A percentile compares a stretch with the other conserved stretches of the same genome.
phyloP scores from a whole-genome alignment of 2,113 vertebrate genomes.

The Willisornis vidua region DNA sequence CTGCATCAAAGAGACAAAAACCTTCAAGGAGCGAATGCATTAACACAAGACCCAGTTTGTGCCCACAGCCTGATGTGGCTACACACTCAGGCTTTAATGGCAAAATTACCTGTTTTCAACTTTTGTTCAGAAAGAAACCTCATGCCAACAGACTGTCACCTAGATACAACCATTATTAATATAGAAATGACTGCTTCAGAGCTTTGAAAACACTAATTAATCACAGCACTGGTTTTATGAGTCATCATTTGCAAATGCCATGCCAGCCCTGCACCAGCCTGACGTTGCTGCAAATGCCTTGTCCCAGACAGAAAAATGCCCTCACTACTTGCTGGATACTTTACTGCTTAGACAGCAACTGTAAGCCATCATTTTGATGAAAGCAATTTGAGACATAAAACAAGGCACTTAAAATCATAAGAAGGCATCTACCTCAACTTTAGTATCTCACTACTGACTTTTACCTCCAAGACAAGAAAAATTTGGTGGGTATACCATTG shows the following conservation, averaged over 20 bases:
- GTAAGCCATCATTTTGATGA: not conserved
- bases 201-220: conserved; percentile 11
- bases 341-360: not conserved
- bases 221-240: not conserved
- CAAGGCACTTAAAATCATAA: not conserved
- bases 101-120: conserved; percentile 3
- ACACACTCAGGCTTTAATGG: not conserved
- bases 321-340: not conserved
- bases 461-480: not conserved
- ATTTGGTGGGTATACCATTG: not conserved
- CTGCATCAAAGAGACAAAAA: not conserved
- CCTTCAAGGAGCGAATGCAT: not conserved
- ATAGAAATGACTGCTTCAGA: not conserved
- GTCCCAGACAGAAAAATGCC: not conserved
- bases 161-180: not conserved
- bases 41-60: not conserved
- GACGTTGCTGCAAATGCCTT: not conserved
- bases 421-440: not conserved
- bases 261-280: not conserved
- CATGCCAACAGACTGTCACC: not conserved
- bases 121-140: conserved; percentile 3
- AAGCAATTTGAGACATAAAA: not conserved
- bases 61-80: not conserved
- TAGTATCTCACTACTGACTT: not conserved
- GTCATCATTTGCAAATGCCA: not conserved